Evolutionary conservation across 2,797 vertebrate species (phyloP).

Genomic region (Channa striata): DNA sequence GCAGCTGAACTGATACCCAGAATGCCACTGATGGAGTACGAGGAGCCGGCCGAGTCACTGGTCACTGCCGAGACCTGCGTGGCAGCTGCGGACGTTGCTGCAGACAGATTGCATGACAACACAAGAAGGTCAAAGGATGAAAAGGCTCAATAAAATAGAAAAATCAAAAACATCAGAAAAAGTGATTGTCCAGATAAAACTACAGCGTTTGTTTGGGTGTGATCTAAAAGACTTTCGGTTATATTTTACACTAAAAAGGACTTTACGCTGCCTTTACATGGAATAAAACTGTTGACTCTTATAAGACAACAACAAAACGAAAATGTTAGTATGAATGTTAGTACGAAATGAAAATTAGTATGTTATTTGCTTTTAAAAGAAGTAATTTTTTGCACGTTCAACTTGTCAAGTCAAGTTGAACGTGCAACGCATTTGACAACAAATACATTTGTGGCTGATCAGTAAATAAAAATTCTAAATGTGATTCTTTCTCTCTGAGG

Average conservation of each 20-base stretch:
- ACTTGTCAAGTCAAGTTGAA: no score
- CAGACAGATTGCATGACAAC: constrained; percentile 51
- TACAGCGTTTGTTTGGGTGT: background rate
- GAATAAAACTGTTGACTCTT: background rate
- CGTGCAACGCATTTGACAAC: background rate
- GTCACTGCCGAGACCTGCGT: constrained; percentile 95
- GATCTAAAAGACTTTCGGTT: background rate
- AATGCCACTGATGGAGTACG: constrained; percentile 99
- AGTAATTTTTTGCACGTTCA: no score
- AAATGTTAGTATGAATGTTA: no score
- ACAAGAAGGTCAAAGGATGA: constrained; percentile 1
- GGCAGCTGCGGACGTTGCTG: constrained; percentile 93
- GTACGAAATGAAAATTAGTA: no score
- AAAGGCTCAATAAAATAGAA: background rate
- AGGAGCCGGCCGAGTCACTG: constrained; percentile 95
- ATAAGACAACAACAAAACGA: background rate
- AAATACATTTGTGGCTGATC: background rate
- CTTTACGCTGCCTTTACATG: background rate
- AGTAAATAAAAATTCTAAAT: background rate
- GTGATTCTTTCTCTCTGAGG: background rate
- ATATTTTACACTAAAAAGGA: background rate
- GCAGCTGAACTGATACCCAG: constrained; percentile 94
- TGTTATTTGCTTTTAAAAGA: background rate
- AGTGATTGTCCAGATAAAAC: background rate
- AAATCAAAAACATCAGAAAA: no score